Evolutionary conservation across 2,797 vertebrate genomes (phyloP).

Genomic region (Danio choprae): DNA sequence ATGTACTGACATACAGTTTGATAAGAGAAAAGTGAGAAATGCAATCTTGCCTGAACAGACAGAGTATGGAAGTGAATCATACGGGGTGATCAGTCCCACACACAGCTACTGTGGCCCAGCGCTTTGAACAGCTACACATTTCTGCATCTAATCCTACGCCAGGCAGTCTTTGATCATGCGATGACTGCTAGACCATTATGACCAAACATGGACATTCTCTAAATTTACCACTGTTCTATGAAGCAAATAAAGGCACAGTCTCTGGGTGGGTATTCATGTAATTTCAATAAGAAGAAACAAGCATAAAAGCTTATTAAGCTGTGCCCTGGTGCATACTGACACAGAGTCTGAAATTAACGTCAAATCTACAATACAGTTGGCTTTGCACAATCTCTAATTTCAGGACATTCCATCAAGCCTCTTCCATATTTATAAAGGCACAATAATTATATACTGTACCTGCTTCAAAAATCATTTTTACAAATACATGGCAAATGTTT

Average conservation of each 20-base stretch:
- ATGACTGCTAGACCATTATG: constrained; percentile 48
- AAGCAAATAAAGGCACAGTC: constrained; percentile 21
- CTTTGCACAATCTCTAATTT: too few species aligned
- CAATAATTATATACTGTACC: too few species aligned
- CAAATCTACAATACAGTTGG: too few species aligned
- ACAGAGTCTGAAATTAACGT: not conserved
- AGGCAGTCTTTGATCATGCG: constrained; percentile 51
- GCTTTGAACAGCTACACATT: constrained; percentile 52
- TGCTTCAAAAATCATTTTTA: too few species aligned
- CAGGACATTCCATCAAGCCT: too few species aligned
- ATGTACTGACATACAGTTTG: constrained; percentile 46
- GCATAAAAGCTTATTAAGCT: not conserved
- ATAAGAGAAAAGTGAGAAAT: constrained; percentile 55
- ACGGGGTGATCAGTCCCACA: constrained; percentile 52
- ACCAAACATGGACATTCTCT: constrained; percentile 52
- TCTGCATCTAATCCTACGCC: constrained; percentile 52
- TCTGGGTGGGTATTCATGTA: constrained; percentile 7
- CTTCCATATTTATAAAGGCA: too few species aligned
- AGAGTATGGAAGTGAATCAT: constrained; percentile 55
- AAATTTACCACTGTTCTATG: constrained; percentile 20
- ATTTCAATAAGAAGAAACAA: not conserved
- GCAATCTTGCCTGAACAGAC: constrained; percentile 35
- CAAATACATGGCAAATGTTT: too few species aligned
- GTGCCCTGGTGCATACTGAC: not conserved
- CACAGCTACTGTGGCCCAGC: constrained; percentile 44